Evolutionary conservation across 2,888 invertebrate genomes (phyloP), one percentile per base, ranked within the genome.

Genomic region (Aproaerema taeniolella): DNA sequence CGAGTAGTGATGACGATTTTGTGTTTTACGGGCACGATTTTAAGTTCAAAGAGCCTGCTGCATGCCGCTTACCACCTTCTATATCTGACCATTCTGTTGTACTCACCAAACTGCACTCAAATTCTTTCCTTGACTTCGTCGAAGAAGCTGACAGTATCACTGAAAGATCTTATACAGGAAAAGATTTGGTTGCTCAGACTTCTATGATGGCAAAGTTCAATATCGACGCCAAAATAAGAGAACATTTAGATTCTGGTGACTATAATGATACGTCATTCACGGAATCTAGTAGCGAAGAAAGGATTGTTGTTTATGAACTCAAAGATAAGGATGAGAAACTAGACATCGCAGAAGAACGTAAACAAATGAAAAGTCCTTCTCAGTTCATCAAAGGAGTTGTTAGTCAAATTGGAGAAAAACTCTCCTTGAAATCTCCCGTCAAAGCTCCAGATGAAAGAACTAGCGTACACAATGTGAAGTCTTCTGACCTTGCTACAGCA

Each of bases 191-290:
- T 31, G 68, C 74, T 39, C 87, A 87, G 53, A 77, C 80, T 0
- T 72, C 69, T 1, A 82, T 82, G 80, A 87, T 86, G 87, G 73
- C 86, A 1, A 79, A 73, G 39, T 87, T 87, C 45, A 82, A 82
- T 46, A 63, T 82, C 14, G 69, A 86, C 45, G 72, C 69, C 52
- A 59, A 64, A 24, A 62, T 86, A 2, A 63, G 69, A 53, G 76
- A 85, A 47, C 82, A 86, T 61, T 59, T 87, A 29, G 80, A 85
- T 50, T 65, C 80, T 0, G 80, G 79, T 2, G 71, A 83, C 25
- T 82, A 81, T 39, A 78, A 82, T 36, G 82, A 76, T 38, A 72
- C 71, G 0, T 80, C 83, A 0, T 61, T 85, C 2, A 83, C 83
- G 35, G 82, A 81, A 39, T 74, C 80, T 1, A 83, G 83, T 46